Evolutionary conservation across 2,113 vertebrate species (phyloP), one percentile per base, ranked within the genome.

Genomic region (Sturnus vulgaris): DNA sequence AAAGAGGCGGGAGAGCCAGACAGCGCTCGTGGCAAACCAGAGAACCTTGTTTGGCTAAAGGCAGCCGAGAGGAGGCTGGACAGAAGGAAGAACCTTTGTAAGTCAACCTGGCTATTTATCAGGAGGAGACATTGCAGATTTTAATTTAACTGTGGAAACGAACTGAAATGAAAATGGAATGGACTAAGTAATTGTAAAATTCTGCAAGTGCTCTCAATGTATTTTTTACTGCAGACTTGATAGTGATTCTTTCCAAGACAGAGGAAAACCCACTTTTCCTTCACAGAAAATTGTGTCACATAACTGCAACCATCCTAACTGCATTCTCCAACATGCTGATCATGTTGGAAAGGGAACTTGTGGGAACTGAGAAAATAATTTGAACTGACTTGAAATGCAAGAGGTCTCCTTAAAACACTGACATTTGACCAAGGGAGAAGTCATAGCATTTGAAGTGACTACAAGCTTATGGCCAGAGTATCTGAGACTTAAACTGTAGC

Each of bases 1-100:
- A 64, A 97, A 98, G 89, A 97, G 99, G 28, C 95, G 99, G n/a
- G 99, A 99, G 95, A 99, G 99, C 75, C 99, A 99, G 92, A 99
- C 99, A 0, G 98, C 98, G 0, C 97, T 99, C 5, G 98, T 99
- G 90, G 97, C 97, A 2, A 98, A 98, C 93, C 99, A 99, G 64
- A 96, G 99, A 96, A 99, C 97, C 96, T 96, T 99, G 95, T 98
- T 98, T 93, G 98, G 98, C 46, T 98, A 91, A 95, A 95, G 89
- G n/a, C 52, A n/a, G 18, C 71, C 44, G 6, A 9, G 81, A 22
- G 73, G 39, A 68, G 82, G 61, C 22, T 64, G 82, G 78, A 57
- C 79, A 66, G 60, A 55, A 75, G 86, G 77, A 66, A 85, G 71
- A 82, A 31, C 69, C 71, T 83, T 91, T 92, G 68, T 86, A 90